Base-by-base conservation (phyloP, 2,888 invertebrate genomes). In the Nebria salina region DNA sequence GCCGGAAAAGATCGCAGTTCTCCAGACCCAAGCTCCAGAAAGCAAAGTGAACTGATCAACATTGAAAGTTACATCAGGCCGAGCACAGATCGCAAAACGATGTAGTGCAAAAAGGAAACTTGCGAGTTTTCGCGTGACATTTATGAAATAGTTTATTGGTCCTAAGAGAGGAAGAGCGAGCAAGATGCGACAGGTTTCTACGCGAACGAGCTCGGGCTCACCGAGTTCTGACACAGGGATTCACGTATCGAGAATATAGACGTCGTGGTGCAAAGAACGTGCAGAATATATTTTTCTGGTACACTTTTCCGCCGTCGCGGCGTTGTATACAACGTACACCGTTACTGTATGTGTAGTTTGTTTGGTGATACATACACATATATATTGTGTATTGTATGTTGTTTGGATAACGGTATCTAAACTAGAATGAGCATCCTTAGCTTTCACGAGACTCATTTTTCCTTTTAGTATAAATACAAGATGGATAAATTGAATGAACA, bases 111-210 rank as follows among this genome's bases (percentile, higher is more conserved):
- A 70, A 75, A 80, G 75, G 80, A 80, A 79, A 64, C 75, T 65
- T 20, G 64, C 54, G 72, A 75, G 72, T 75, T 70, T 54, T 26
- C 70, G 20, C 41, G 70, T 80, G 80, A 80, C 80, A 68, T 80
- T 80, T 80, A 80, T 80, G 80, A 80, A 80, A 80, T 80, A 80
- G 80, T 80, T 80, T 80, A 80, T 80, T 75, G 80, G 80, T 80
- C 80, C 80, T 75, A 41, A 34, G 80, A 72, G 80, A 25, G 70
- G 4, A 11, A 70, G 25, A 4, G 70, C 9, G 70, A 54, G 54
- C 54, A 54, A 54, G 54, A 54, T 54, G 54, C 54, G 54, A 54
- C 54, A 54, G 54, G 54, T 54, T 54, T 54, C 11, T 54, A 54
- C 54, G 54, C 54, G 54, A 54, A 54, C 54, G 54, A 54, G 7